phyloP scores from a whole-genome alignment of 2,113 vertebrate genomes.

The Lepus timidus region DNA sequence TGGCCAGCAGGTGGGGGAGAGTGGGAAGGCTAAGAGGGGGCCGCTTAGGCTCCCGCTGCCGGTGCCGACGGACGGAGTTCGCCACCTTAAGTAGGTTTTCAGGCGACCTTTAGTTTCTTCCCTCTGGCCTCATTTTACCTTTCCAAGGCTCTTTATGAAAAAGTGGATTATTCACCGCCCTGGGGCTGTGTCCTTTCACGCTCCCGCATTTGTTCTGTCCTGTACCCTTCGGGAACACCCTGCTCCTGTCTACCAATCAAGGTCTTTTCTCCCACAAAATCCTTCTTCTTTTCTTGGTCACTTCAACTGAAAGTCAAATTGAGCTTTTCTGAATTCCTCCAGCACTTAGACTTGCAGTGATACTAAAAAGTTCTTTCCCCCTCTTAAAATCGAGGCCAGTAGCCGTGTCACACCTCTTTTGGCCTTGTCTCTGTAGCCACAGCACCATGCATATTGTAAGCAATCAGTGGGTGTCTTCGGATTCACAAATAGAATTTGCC shows the following conservation, averaged over 20 bases:
- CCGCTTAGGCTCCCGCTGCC: background rate
- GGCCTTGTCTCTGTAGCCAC: background rate
- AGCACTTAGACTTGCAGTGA: background rate
- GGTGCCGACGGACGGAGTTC: background rate
- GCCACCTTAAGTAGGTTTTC: background rate
- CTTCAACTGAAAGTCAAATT: background rate
- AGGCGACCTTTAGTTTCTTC: background rate
- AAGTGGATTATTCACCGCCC: conserved; percentile 17
- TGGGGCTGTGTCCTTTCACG: background rate
- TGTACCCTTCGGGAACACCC: background rate
- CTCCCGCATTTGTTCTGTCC: background rate
- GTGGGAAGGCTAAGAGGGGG: background rate
- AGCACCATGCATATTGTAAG: background rate
- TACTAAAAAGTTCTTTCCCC: background rate
- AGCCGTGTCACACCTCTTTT: background rate
- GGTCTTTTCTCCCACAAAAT: background rate
- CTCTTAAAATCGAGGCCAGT: background rate
- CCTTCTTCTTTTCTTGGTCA: background rate
- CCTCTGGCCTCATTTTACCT: conserved; percentile 55
- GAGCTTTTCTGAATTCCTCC: background rate
- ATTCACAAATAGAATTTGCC: background rate
- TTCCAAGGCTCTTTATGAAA: background rate
- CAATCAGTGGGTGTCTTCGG: background rate
- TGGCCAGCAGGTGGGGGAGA: background rate
- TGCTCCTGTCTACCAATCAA: background rate